phyloP scores from a whole-genome alignment of 2,797 vertebrate genomes.

The Crotalus adamanteus region DNA sequence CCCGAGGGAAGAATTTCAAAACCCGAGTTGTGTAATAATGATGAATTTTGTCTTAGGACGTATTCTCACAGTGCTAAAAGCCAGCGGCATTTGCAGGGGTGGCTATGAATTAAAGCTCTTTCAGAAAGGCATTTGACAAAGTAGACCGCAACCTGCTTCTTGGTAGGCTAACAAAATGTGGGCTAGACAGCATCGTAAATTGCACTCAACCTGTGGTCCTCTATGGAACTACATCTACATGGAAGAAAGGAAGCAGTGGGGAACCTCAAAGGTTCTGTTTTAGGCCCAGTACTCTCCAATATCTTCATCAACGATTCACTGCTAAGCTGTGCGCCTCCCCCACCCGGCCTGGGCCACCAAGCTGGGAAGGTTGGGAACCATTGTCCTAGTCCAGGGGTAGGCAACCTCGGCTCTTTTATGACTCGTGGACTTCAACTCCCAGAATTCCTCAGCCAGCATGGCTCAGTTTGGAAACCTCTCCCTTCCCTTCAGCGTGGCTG shows the following conservation, averaged over 20 bases:
- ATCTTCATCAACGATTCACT: too few species aligned
- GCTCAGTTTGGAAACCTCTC: too few species aligned
- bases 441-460: too few species aligned
- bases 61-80: background rate
- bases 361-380: too few species aligned
- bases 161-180: background rate
- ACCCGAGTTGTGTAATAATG: background rate
- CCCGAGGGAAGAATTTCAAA: background rate
- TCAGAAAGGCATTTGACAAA: background rate
- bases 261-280: background rate
- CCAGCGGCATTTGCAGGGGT: background rate
- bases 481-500: too few species aligned
- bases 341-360: too few species aligned
- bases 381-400: too few species aligned
- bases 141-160: background rate
- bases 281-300: background rate
- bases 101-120: background rate
- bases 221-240: too few species aligned
- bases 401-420: too few species aligned
- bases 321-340: too few species aligned
- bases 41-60: background rate
- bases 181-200: background rate
- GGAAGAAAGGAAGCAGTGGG: background rate
- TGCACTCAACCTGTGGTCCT: background rate
- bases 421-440: too few species aligned